phyloP scores from a whole-genome alignment of 2,113 vertebrate species.

The Herpetotheres cachinnans region DNA sequence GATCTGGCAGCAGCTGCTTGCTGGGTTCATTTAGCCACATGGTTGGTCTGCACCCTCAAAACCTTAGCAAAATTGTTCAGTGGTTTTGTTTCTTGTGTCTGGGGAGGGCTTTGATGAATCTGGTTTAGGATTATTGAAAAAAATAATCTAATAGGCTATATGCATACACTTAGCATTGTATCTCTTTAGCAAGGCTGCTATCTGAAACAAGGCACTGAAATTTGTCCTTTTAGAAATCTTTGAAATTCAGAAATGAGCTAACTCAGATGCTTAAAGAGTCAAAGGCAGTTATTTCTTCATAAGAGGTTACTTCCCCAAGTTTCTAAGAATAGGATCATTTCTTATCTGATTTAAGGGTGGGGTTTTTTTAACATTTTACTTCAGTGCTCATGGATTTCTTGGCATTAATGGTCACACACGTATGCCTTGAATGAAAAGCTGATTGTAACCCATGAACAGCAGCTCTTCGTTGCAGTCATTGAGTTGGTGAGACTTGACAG shows the following conservation, averaged over 20 bases:
- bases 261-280: neutral
- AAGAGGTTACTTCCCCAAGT: neutral
- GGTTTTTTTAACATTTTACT: neutral
- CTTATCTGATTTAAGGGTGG: neutral
- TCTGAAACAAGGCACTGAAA: neutral
- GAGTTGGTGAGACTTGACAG: neutral
- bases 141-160: neutral
- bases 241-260: neutral
- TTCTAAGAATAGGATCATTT: neutral
- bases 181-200: neutral
- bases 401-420: neutral
- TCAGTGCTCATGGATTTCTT: neutral
- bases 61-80: neutral
- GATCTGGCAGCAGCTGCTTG: neutral
- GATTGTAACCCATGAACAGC: neutral
- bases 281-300: neutral
- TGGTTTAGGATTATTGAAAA: neutral
- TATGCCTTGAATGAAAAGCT: neutral
- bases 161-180: neutral
- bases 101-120: neutral
- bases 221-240: neutral
- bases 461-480: neutral
- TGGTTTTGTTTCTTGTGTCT: neutral
- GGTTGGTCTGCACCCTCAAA: neutral
- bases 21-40: neutral